A percentile compares a stretch with the other conserved stretches of the same genome.
phyloP scores from a whole-genome alignment of 2,888 invertebrate genomes.

The Hyposoter didymator region DNA sequence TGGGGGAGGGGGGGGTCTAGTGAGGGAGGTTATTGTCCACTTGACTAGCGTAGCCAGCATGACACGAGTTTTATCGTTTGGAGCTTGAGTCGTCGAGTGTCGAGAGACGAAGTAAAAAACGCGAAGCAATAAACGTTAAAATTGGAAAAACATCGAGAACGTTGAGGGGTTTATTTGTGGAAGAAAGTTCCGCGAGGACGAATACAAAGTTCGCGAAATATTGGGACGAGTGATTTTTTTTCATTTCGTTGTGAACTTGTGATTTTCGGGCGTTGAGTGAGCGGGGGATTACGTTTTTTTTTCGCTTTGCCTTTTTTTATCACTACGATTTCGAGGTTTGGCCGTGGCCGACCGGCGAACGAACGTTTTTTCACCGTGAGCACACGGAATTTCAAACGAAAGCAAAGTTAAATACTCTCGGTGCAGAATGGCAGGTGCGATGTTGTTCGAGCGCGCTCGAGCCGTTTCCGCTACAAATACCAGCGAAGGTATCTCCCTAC shows the following conservation, averaged over 20 bases:
- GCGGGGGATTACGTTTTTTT: conserved; percentile 23
- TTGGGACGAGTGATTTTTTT: conserved; percentile 4
- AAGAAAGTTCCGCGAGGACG: conserved; percentile 20
- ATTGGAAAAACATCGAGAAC: conserved; percentile 72
- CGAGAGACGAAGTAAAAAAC: conserved; percentile 25
- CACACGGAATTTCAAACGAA: background rate
- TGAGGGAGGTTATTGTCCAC: conserved; percentile 30
- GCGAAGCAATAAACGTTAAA: conserved; percentile 27
- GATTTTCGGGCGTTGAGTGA: conserved; percentile 28
- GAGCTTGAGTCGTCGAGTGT: conserved; percentile 45
- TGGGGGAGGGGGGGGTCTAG: background rate
- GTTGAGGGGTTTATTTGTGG: conserved; percentile 26
- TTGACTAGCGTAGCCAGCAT: conserved; percentile 79
- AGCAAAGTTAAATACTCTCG: background rate
- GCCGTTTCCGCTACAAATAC: conserved; percentile 90
- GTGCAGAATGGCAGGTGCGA: conserved; percentile 92
- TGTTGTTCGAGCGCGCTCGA: conserved; percentile 94
- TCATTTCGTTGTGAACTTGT: background rate
- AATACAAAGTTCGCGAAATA: conserved; percentile 7
- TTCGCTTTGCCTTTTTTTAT: conserved; percentile 28
- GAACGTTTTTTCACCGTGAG: background rate
- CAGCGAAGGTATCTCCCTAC: conserved; percentile 90
- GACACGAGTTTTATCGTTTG: conserved; percentile 79
- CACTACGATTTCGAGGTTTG: conserved; percentile 6
- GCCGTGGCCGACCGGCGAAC: conserved; percentile 50